Conservation (phyloP, 2,888 invertebrate species). For the Taenaris catops region DNA sequence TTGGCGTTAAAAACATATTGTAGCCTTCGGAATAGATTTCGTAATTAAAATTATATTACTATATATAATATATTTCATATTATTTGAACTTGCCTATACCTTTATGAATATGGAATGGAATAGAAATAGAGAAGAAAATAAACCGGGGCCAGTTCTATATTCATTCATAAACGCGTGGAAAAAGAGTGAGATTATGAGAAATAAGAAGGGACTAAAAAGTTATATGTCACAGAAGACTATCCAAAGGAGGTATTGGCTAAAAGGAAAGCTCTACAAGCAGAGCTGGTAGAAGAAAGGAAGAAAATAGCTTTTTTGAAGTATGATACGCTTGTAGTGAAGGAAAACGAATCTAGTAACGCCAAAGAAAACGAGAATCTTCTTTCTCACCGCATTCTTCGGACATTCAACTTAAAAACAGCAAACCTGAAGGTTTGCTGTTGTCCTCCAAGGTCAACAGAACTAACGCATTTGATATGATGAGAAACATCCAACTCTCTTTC, state of each 20-base stretch:
- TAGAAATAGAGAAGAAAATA: constrained; percentile 6
- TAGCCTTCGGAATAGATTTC: too few species aligned
- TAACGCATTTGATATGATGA: too few species aligned
- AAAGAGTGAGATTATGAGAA: constrained; percentile 23
- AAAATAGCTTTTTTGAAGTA: constrained; percentile 6
- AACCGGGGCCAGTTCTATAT: constrained; percentile 14
- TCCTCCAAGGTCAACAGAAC: too few species aligned
- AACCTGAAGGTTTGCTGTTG: too few species aligned
- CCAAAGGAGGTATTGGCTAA: constrained; percentile 3
- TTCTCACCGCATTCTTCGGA: background rate
- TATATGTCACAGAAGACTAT: constrained; percentile 18
- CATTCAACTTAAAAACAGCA: constrained; percentile 2
- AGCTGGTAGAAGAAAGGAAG: constrained; percentile 2
- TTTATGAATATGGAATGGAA: too few species aligned
- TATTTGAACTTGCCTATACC: too few species aligned
- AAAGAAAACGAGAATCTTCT: constrained; percentile 1
- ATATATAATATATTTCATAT: too few species aligned
- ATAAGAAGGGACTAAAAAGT: constrained; percentile 24
- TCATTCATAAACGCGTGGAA: constrained; percentile 22
- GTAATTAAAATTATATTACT: too few species aligned
- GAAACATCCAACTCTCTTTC: too few species aligned
- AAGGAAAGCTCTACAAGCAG: constrained; percentile 1
- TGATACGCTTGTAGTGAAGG: constrained; percentile 2
- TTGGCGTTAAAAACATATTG: too few species aligned
- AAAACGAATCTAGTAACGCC: background rate